Conservation (phyloP, 2,888 invertebrate species). For the Pristionchus japonicus region DNA sequence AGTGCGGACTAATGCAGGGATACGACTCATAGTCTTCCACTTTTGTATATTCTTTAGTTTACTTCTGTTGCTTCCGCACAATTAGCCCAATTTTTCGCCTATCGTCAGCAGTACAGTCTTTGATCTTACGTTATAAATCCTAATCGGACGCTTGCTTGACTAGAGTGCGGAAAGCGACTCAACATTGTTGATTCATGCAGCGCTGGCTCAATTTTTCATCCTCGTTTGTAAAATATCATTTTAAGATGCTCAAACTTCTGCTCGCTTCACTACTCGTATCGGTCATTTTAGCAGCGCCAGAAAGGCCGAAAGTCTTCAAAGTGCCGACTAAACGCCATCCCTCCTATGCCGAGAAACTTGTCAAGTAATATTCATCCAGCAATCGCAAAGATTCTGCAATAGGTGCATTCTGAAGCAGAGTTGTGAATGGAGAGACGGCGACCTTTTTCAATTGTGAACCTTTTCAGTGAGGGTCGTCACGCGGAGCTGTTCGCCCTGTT, state of each 20-base stretch:
- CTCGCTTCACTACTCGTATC: neutral
- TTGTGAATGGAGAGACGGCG: too few relatives aligned
- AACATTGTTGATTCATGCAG: too few relatives aligned
- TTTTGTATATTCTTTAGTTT: too few relatives aligned
- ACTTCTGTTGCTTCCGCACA: neutral
- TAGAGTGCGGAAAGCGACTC: neutral
- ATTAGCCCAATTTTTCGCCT: too few relatives aligned
- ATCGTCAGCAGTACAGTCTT: too few relatives aligned
- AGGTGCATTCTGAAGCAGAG: too few relatives aligned
- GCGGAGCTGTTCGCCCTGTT: neutral
- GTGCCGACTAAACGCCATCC: neutral
- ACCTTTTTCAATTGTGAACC: neutral
- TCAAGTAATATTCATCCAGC: too few relatives aligned
- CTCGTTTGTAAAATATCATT: neutral
- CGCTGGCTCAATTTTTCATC: too few relatives aligned
- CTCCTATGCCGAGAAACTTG: neutral
- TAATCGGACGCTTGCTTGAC: neutral
- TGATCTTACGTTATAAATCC: neutral
- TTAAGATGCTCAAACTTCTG: neutral
- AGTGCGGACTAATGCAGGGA: neutral
- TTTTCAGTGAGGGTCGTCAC: neutral
- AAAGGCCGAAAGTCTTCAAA: neutral
- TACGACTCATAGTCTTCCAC: too few relatives aligned
- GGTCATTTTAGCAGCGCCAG: neutral
- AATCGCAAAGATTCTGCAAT: too few relatives aligned